A percentile compares a stretch with the other conserved stretches of the same genome.
These are phyloP conservation scores for Allolobophora icterica DNA, from an alignment of 2,888 invertebrate genomes.

Conservation along the genomic window DNA sequence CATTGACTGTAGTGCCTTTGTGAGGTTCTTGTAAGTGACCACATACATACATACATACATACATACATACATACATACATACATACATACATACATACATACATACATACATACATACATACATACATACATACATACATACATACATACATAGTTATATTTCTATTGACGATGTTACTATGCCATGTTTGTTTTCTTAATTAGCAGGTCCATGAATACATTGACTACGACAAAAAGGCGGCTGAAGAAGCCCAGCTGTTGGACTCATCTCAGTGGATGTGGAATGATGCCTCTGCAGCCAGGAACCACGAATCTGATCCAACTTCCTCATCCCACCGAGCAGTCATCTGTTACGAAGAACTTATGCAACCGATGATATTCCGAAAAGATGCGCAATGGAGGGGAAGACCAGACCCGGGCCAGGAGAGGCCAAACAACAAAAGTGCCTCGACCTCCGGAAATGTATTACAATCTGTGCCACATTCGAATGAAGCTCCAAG, in stretches of 20 bases:
- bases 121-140: too few relatives aligned
- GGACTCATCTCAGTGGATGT: constrained; percentile 14
- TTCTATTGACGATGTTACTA: background rate
- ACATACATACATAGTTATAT: background rate
- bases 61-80: too few relatives aligned
- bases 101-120: too few relatives aligned
- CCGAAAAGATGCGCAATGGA: background rate
- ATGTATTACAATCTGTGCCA: background rate
- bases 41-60: too few relatives aligned
- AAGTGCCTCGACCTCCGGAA: background rate
- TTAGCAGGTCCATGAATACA: background rate
- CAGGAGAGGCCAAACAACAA: background rate
- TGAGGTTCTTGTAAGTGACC: too few relatives aligned
- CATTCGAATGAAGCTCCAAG: background rate
- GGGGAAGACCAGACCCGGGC: background rate
- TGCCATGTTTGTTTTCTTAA: background rate
- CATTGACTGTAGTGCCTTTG: too few relatives aligned
- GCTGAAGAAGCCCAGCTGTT: background rate
- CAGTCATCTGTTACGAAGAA: background rate
- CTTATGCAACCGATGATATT: background rate
- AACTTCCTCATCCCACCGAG: background rate
- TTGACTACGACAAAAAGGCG: constrained; percentile 4
- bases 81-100: too few relatives aligned
- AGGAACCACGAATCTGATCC: background rate
- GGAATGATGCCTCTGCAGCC: background rate